phyloP scores from a whole-genome alignment of 1,140 invertebrate species.

The Agrypnia vestita region DNA sequence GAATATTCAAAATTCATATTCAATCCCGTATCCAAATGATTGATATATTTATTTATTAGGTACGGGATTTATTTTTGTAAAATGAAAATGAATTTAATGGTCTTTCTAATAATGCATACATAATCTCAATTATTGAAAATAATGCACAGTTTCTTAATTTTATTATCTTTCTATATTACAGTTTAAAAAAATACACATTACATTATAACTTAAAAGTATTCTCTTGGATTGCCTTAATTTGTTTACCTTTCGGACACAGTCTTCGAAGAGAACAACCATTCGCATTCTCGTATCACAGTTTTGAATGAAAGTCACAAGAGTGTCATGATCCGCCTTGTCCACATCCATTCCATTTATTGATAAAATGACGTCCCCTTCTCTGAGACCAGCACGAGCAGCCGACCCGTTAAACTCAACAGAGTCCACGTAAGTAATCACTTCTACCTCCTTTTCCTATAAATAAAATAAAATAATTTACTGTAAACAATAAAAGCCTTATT shows the following conservation, averaged over 20 bases:
- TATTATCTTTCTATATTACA: too few species aligned
- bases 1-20: too few species aligned
- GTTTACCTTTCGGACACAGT: constrained; percentile 91
- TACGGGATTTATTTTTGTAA: too few species aligned
- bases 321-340: constrained; percentile 92
- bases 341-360: constrained; percentile 95
- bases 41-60: too few species aligned
- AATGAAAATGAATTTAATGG: too few species aligned
- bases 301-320: constrained; percentile 92
- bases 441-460: constrained; percentile 80
- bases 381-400: constrained; percentile 92
- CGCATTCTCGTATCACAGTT: constrained; percentile 91
- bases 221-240: neutral
- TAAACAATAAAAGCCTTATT: too few species aligned
- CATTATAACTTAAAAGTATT: too few species aligned
- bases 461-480: neutral
- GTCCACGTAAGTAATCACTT: constrained; percentile 96
- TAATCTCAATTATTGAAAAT: too few species aligned
- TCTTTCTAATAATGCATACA: too few species aligned
- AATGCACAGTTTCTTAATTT: too few species aligned
- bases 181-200: too few species aligned
- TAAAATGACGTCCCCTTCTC: constrained; percentile 94
- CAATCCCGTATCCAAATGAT: too few species aligned
- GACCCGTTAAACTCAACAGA: constrained; percentile 95
- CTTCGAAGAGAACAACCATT: constrained; percentile 96